A percentile compares a stretch with the other conserved stretches of the same genome.
Evolutionary conservation across 2,888 invertebrate genomes (phyloP).

Genomic region (Apodemia duryi): DNA sequence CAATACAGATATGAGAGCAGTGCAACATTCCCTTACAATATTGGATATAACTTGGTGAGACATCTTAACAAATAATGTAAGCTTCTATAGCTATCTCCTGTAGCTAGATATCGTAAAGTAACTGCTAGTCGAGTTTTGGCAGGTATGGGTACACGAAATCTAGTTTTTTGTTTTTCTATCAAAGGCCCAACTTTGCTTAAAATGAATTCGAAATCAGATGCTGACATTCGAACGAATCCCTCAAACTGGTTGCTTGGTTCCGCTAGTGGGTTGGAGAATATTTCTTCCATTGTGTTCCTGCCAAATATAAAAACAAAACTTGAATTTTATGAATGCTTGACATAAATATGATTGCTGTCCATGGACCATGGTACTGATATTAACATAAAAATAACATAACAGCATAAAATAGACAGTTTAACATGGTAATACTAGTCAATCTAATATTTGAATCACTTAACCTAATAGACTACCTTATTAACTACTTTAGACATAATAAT

Average conservation of each 20-base stretch:
- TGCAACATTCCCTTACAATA: slow-evolving; percentile 16
- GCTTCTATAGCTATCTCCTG: slow-evolving; percentile 19
- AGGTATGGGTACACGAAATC: slow-evolving; percentile 22
- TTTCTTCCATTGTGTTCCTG: slow-evolving; percentile 21
- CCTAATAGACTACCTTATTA: no score
- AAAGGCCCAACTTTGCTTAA: slow-evolving; percentile 11
- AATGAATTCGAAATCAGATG: slow-evolving; percentile 18
- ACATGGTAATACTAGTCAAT: no score
- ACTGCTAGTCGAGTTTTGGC: slow-evolving; percentile 18
- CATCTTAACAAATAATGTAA: slow-evolving; percentile 19
- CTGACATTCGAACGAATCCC: slow-evolving; percentile 21
- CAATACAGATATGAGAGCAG: slow-evolving; percentile 17
- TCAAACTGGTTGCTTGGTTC: slow-evolving; percentile 20
- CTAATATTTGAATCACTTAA: no score
- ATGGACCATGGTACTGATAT: no score
- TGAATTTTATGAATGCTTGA: no score
- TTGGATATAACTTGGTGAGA: slow-evolving; percentile 17
- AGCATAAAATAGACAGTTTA: no score
- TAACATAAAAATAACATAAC: no score
- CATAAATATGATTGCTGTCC: no score
- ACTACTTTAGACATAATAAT: no score
- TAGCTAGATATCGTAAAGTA: slow-evolving; percentile 20
- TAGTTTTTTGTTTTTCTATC: slow-evolving; percentile 20
- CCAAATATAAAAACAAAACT: slow-evolving; percentile 6
- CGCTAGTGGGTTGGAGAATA: slow-evolving; percentile 22